Evolutionary conservation across 2,888 invertebrate genomes (phyloP), one percentile per base, ranked within the genome.

Genomic region (Diadegma fenestrale): DNA sequence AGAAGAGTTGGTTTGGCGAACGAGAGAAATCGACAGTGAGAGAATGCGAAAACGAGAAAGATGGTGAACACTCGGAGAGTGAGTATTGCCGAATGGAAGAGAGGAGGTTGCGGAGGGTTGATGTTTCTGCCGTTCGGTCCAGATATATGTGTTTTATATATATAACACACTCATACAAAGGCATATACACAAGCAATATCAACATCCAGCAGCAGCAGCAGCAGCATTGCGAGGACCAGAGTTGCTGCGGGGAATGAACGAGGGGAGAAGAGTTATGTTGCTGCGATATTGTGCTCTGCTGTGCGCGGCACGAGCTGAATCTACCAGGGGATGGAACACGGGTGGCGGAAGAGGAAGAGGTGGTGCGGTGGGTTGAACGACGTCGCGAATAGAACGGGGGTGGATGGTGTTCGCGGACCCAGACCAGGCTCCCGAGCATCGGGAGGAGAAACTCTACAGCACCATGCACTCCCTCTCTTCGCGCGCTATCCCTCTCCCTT

Each of bases 211-310:
- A 80, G 63, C 66, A 76, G 75, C 30, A 78, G 85, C 75, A 80
- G 63, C 66, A 76, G 71, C 30, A 78, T 80, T 76, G 58, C 63
- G 79, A 30, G 66, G 80, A 80, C 72, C 80, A 61, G 69, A 81
- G 73, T 84, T 71, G 86, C 73, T 73, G 86, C 73, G 85, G 87
- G 85, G 87, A 90, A 91, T 90, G 92, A 92, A 92, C 91, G 92
- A 93, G 93, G 93, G 92, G 93, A 92, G 93, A 94, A 94, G 93
- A 93, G 93, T 94, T 93, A 94, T 94, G 93, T 93, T 92, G 92
- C 93, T 93, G 93, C 93, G 93, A 93, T 93, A 94, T 94, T 93
- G 93, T 93, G 91, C 92, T 91, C 84, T 75, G 85, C 54, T 81
- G 84, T 85, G 92, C 92, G 92, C 92, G 92, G 91, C 91, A 92